phyloP scores from a whole-genome alignment of 2,797 vertebrate species.

The Enteromius anoplus region DNA sequence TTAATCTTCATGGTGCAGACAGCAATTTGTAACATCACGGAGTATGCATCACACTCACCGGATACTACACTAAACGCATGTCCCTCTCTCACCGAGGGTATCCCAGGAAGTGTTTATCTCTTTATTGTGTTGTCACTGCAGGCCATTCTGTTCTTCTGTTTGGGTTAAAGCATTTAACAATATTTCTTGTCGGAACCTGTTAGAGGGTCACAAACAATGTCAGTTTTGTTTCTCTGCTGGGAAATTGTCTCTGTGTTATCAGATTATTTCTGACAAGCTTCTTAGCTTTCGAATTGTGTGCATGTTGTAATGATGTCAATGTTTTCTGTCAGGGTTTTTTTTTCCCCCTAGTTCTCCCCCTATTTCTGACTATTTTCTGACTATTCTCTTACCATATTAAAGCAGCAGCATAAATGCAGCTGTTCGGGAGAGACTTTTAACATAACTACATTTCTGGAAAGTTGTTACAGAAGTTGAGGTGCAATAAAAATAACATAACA shows the following conservation, averaged over 20 bases:
- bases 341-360: too few relatives aligned
- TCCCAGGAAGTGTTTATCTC: constrained; percentile 17
- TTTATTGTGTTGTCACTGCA: constrained; percentile 22
- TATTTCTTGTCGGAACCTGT: constrained; percentile 14
- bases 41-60: constrained; percentile 26
- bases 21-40: constrained; percentile 48
- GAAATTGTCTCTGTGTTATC: constrained; percentile 1
- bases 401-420: background rate
- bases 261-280: constrained; percentile 10
- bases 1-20: constrained; percentile 50
- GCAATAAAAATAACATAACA: background rate
- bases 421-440: background rate
- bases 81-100: constrained; percentile 17
- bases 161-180: constrained; percentile 4
- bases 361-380: background rate
- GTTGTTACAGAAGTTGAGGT: background rate
- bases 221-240: background rate
- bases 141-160: constrained; percentile 34
- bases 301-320: constrained; percentile 1
- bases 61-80: constrained; percentile 1
- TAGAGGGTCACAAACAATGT: background rate
- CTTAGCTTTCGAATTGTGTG: background rate
- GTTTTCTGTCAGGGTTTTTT: background rate
- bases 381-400: background rate
- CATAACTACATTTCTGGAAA: background rate